A percentile compares a stretch with the other conserved stretches of the same genome.
These are phyloP conservation scores for Chloroclysta siterata DNA, from an alignment of 2,888 invertebrate species.

Conservation along the genomic window DNA sequence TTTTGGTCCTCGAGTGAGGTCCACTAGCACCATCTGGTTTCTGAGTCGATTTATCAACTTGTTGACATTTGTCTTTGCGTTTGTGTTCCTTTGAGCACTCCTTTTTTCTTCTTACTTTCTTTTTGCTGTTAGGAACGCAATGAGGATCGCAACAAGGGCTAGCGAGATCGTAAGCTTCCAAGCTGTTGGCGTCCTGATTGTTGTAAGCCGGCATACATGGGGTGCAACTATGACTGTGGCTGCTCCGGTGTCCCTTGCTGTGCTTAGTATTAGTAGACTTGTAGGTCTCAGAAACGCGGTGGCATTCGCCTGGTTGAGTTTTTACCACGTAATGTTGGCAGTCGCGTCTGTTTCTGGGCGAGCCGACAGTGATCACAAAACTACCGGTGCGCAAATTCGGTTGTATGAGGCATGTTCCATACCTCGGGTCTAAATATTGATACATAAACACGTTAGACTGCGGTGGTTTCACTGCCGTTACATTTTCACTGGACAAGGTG, in stretches of 20 bases:
- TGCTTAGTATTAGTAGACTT: constrained; percentile 67
- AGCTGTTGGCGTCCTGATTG: constrained; percentile 89
- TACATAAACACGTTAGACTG: constrained; percentile 84
- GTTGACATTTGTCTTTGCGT: constrained; percentile 85
- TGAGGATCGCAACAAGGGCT: constrained; percentile 95
- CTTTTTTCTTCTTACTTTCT: constrained; percentile 82
- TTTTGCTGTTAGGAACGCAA: constrained; percentile 89
- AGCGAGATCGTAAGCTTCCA: constrained; percentile 94
- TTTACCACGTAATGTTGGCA: constrained; percentile 89
- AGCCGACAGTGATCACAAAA: constrained; percentile 89
- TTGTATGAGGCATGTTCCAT: constrained; percentile 88
- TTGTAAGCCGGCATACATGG: constrained; percentile 88
- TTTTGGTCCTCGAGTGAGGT: constrained; percentile 78
- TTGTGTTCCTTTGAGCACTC: constrained; percentile 87
- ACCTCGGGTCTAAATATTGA: constrained; percentile 89
- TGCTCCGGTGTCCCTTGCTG: constrained; percentile 65
- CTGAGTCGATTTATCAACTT: constrained; percentile 77
- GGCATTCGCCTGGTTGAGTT: constrained; percentile 63
- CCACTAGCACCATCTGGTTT: constrained; percentile 67
- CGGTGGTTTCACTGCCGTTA: constrained; percentile 79
- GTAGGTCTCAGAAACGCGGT: constrained; percentile 66
- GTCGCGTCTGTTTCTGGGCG: constrained; percentile 87
- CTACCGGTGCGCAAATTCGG: constrained; percentile 88
- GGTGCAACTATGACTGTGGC: constrained; percentile 87
- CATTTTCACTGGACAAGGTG: constrained; percentile 93